A percentile compares a stretch with the other conserved stretches of the same genome.
Evolutionary conservation across 2,113 vertebrate genomes (phyloP).

Genomic region (Misgurnus anguillicaudatus): DNA sequence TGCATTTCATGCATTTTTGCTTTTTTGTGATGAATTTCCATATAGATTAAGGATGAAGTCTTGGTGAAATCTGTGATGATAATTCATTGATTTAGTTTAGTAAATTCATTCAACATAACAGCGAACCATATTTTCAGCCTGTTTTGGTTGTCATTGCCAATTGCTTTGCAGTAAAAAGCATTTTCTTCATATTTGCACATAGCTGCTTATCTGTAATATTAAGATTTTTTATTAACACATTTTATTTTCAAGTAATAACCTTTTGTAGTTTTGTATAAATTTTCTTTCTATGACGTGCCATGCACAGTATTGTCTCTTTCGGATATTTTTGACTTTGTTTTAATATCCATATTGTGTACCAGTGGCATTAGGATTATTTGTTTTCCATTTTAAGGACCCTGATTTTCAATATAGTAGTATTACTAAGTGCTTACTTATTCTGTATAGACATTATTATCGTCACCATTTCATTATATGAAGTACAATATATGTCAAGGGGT

Average conservation of each 20-base stretch:
- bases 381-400: conserved; percentile 34
- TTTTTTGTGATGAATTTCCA: not conserved
- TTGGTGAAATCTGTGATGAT: not conserved
- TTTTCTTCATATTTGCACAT: conserved; percentile 17
- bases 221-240: conserved; percentile 50
- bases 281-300: conserved; percentile 63
- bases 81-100: not conserved
- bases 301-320: conserved; percentile 65
- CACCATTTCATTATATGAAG: conserved; percentile 37
- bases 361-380: conserved; percentile 4
- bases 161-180: conserved; percentile 15
- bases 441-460: conserved; percentile 36
- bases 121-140: not conserved
- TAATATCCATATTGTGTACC: conserved; percentile 61
- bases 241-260: conserved; percentile 47
- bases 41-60: not conserved
- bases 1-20: conserved; percentile 15
- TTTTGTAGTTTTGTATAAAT: conserved; percentile 60
- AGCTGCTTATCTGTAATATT: conserved; percentile 27
- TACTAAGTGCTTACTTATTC: conserved; percentile 37
- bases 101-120: not conserved
- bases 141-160: conserved; percentile 1
- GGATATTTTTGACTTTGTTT: conserved; percentile 66
- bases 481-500: conserved; percentile 1
- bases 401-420: conserved; percentile 38